Evolutionary conservation across 2,888 invertebrate genomes (phyloP), one percentile per base, ranked within the genome.

Genomic region (Synanthedon andrenaeformis): DNA sequence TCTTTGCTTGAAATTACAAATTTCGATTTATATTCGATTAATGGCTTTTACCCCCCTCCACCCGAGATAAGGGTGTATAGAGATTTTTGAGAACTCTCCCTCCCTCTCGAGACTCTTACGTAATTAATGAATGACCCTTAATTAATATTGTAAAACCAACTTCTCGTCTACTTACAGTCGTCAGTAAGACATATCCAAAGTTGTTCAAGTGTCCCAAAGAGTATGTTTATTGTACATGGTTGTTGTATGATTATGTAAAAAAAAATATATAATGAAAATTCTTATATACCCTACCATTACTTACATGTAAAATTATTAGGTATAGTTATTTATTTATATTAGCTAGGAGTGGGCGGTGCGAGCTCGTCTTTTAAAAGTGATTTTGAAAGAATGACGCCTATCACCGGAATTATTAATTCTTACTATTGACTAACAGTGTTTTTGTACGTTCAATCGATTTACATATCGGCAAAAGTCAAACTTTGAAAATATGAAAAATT

Each of bases 241-340:
- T 76, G 79, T 81, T 86, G 85, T 87, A 86, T 82, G 83, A 84
- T 84, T 86, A 82, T 87, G 81, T 78, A 85, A 81, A 82, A 71
- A 79, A 72, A 17, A 17, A 23, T 5, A 23, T 23, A 74, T 74
- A 76, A 79, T 79, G 79, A 79, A 81, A 79, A 81, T 77, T 82
- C 77, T 76, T 82, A 81, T 82, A 23, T 23, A 78, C n/a, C n/a
- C n/a, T 82, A 83, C 76, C 64, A 23, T 1, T 35, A 35, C 35
- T 23, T 35, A 35, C 35, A 35, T 85, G 82, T 86, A 83, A 79
- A 84, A 79, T 81, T 78, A 76, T 80, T 82, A 83, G 80, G 1
- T 59, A 73, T 85, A 85, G 79, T 79, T 73, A 86, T 85, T 87
- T 87, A 86, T 86, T 86, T 80, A 74, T 69, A 74, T 73, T 65